phyloP scores from a whole-genome alignment of 2,888 invertebrate genomes.

The Podotricha telesiphe region DNA sequence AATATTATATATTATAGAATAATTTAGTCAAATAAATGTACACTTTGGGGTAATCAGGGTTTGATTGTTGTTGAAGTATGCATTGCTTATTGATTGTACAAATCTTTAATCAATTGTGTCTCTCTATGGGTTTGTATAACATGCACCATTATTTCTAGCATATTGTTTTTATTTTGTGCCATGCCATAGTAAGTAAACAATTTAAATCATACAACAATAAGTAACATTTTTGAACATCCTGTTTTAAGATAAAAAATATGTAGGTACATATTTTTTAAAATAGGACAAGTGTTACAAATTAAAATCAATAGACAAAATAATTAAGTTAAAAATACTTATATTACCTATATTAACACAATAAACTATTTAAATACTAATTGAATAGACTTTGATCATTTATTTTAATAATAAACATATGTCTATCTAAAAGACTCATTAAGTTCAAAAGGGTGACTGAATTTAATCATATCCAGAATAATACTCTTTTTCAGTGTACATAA shows the following conservation, averaged over 20 bases:
- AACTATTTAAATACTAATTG: too few species aligned
- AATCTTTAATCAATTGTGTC: background rate
- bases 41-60: slow-evolving; percentile 5
- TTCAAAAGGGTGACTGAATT: background rate
- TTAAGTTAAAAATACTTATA: too few species aligned
- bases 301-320: background rate
- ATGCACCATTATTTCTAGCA: too few species aligned
- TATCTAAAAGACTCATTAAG: background rate
- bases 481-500: too few species aligned
- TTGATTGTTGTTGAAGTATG: background rate
- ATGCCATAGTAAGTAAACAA: slow-evolving; percentile 9
- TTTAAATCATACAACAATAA: background rate
- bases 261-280: background rate
- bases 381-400: background rate
- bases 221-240: background rate
- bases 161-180: slow-evolving; percentile 17
- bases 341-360: too few species aligned
- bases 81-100: background rate
- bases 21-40: background rate
- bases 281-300: background rate
- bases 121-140: too few species aligned
- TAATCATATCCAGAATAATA: too few species aligned
- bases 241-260: background rate
- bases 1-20: too few species aligned
- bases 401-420: background rate